Conservation (phyloP, 2,113 vertebrate species). For the Marmota flaviventris region DNA sequence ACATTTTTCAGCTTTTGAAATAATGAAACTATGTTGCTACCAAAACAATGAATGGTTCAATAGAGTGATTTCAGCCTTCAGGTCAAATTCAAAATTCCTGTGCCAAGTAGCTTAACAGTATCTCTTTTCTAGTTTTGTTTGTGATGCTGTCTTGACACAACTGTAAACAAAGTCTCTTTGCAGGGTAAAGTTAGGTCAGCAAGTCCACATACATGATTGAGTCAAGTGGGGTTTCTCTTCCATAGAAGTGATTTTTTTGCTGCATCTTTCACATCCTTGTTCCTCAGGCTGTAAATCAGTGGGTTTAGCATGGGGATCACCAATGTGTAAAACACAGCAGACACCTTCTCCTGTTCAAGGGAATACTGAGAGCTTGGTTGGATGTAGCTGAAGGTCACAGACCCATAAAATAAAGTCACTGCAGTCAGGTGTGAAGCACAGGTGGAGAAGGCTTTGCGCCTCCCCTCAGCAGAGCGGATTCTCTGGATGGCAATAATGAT, state of each 20-base stretch:
- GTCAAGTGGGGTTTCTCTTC: background rate
- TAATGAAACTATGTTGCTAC: background rate
- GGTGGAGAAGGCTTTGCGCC: conserved; percentile 76
- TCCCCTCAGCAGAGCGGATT: conserved; percentile 65
- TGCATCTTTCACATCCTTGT: conserved; percentile 66
- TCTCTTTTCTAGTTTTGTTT: background rate
- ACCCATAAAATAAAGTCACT: conserved; percentile 78
- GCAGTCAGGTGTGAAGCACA: conserved; percentile 77
- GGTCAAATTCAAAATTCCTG: background rate
- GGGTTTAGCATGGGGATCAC: no score
- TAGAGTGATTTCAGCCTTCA: background rate
- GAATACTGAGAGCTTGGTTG: conserved; percentile 79
- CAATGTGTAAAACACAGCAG: conserved; percentile 46
- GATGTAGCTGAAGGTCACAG: conserved; percentile 79
- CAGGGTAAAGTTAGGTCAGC: background rate
- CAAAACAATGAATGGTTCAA: background rate
- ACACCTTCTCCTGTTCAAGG: conserved; percentile 79
- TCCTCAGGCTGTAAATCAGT: conserved; percentile 50
- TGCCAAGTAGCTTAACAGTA: background rate
- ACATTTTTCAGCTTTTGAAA: background rate
- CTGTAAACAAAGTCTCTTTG: background rate
- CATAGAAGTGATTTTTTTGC: background rate
- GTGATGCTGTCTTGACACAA: background rate
- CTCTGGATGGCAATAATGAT: conserved; percentile 69
- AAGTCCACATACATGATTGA: rapidly evolving